These are phyloP conservation scores for Lepisosteus oculatus DNA, from an alignment of 2,113 vertebrate genomes.

Conservation along the genomic window DNA sequence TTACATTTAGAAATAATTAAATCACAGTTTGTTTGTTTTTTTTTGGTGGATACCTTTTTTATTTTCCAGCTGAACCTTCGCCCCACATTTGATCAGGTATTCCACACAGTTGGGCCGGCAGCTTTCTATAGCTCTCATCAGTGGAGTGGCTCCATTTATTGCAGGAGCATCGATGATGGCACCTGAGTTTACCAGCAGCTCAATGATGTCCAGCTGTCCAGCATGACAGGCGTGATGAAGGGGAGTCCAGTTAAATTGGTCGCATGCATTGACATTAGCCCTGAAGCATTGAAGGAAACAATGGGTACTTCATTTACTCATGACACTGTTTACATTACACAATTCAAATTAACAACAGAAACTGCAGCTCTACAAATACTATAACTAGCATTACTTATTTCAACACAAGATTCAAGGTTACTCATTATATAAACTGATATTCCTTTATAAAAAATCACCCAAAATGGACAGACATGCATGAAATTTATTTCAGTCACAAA, in stretches of 20 bases:
- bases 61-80: constrained; percentile 67
- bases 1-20: no score
- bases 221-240: constrained; percentile 89
- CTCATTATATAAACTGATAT: neutral
- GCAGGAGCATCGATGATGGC: constrained; percentile 67
- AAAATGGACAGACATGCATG: no score
- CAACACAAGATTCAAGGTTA: neutral
- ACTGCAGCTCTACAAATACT: no score
- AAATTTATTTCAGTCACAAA: no score
- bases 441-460: neutral
- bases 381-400: no score
- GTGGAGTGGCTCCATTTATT: constrained; percentile 76
- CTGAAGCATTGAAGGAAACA: constrained; percentile 46
- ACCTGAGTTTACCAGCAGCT: constrained; percentile 76
- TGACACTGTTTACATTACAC: no score
- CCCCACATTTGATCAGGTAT: constrained; percentile 77
- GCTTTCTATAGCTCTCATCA: constrained; percentile 86
- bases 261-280: constrained; percentile 72
- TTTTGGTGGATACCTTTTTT: constrained; percentile 69
- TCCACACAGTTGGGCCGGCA: constrained; percentile 75
- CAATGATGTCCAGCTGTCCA: constrained; percentile 73
- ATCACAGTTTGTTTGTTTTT: neutral
- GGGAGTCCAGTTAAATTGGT: constrained; percentile 91
- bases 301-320: neutral
- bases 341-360: no score